Evolutionary conservation across 1,140 invertebrate genomes (phyloP).

Genomic region (Andricus grossulariae): DNA sequence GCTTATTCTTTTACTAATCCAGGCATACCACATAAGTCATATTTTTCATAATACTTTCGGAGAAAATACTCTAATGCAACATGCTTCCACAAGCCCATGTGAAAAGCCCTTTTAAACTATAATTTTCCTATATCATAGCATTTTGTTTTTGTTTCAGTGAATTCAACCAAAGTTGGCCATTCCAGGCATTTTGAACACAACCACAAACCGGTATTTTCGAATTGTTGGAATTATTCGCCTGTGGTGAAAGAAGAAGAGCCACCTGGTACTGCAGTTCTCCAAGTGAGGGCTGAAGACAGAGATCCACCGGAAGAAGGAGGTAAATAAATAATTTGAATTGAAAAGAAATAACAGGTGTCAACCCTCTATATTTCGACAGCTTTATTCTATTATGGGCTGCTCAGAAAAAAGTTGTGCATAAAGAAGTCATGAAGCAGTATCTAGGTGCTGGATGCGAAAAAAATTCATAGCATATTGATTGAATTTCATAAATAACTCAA

Average conservation of each 20-base stretch:
- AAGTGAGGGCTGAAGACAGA: slow-evolving; percentile 78
- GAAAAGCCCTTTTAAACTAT: too few species aligned
- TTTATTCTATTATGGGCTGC: too few species aligned
- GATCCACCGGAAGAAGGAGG: slow-evolving; percentile 86
- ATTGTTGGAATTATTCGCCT: slow-evolving; percentile 83
- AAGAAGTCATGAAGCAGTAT: not conserved
- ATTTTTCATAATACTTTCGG: too few species aligned
- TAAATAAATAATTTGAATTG: slow-evolving; percentile 47
- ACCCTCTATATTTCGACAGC: not conserved
- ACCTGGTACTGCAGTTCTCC: slow-evolving; percentile 79
- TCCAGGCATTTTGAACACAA: slow-evolving; percentile 72
- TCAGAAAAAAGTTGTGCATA: not conserved
- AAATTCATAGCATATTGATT: not conserved
- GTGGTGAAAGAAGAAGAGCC: slow-evolving; percentile 82
- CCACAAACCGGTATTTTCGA: slow-evolving; percentile 85
- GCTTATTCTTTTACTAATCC: too few species aligned
- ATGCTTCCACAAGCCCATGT: too few species aligned
- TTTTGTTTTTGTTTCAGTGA: too few species aligned
- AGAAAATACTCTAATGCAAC: too few species aligned
- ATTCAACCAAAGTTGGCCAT: too few species aligned
- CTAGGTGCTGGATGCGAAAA: too few species aligned
- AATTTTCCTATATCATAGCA: too few species aligned
- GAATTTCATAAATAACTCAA: too few species aligned
- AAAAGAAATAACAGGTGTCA: not conserved
- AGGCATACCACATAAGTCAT: too few species aligned